Evolutionary conservation across 2,113 vertebrate genomes (phyloP).

Genomic region (Balaenoptera acutorostrata): DNA sequence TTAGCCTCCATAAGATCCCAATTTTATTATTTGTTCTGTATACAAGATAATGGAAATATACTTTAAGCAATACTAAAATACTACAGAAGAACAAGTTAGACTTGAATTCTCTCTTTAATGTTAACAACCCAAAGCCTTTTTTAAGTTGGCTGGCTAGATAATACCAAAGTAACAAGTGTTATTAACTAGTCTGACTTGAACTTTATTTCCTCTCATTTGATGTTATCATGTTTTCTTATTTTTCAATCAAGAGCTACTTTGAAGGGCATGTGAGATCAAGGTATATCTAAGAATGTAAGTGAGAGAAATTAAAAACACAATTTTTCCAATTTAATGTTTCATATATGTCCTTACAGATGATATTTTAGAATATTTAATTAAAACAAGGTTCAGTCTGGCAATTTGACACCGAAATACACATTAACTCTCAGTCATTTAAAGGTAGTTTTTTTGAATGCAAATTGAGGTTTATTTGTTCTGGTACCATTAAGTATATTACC

Average conservation of each 20-base stretch:
- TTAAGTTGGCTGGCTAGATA: background rate
- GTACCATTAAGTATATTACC: background rate
- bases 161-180: background rate
- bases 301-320: background rate
- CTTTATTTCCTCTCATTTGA: background rate
- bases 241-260: background rate
- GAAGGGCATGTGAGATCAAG: background rate
- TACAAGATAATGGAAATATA: background rate
- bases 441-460: background rate
- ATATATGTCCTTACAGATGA: conserved; percentile 17
- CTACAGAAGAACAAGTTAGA: background rate
- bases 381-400: background rate
- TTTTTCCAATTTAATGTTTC: background rate
- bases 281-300: background rate
- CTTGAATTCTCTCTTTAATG: background rate
- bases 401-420: background rate
- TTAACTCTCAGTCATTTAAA: background rate
- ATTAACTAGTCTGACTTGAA: conserved; percentile 6
- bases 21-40: background rate
- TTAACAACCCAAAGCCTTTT: background rate
- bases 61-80: conserved; percentile 28
- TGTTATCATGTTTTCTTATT: background rate
- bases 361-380: conserved; percentile 10
- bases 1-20: background rate
- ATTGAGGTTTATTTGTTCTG: background rate